Base-by-base conservation (phyloP, 2,113 vertebrate species). In the Rhagologus leucostigma region DNA sequence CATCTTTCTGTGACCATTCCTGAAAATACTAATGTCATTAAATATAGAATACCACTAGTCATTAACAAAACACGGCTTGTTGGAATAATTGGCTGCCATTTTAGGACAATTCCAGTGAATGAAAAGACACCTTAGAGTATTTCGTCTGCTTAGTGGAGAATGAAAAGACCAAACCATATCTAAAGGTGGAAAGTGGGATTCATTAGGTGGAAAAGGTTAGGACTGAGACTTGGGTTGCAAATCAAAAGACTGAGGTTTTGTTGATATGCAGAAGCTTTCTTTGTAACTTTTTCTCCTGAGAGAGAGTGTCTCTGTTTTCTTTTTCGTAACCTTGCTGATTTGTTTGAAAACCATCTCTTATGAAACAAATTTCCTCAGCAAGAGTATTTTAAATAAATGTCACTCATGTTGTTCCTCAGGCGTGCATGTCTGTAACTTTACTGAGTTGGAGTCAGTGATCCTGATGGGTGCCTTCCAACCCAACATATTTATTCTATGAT, bases 61-160 rank as follows among this genome's bases (percentile, higher is more conserved):
- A 21, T 69, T 62, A 76, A 22, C 16, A 35, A 35, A 68, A 29
- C 6, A 22, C 2, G n/a, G 20, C 9, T 75, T 22, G 13, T 46
- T 60, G 53, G 68, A 83, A 98, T 98, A 97, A 98, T 98, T 96
- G 98, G 97, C 89, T 98, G 97, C 95, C 98, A 98, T 88, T 98
- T 98, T 95, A 97, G 97, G 86, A 98, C 97, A 91, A 98, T 98
- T 96, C 97, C 97, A 87, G 98, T 98, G 96, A 98, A 98, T 90
- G 97, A 98, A 96, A 98, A 98, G 95, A 97, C 95, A 98, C 97
- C 84, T 97, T 97, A 96, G 97, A 75, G 4, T 98, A 97, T 90
- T 98, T 98, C 94, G 98, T 98, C 97, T 98, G 97, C 94, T 98
- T 97, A 8, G 97, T 98, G 96, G 98, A 98, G 96, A 98, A 98